Evolutionary conservation across 1,140 invertebrate species (phyloP).

Genomic region (Cyclargus thomasi): DNA sequence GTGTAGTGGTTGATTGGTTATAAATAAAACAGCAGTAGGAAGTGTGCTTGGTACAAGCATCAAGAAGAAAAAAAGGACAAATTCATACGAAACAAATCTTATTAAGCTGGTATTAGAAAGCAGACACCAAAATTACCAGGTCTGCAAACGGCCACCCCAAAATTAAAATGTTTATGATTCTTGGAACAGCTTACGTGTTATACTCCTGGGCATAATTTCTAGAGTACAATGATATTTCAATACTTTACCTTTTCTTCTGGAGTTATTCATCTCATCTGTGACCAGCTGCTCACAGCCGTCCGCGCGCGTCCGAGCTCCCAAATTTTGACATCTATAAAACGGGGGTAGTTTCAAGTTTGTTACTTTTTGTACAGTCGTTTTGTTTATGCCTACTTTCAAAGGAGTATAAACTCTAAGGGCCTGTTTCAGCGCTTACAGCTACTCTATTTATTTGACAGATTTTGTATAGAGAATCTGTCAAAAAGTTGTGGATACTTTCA

Average conservation of each 20-base stretch:
- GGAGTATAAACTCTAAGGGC: no score
- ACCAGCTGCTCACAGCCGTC: slow-evolving; percentile 52
- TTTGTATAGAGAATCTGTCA: no score
- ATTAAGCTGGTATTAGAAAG: neutral
- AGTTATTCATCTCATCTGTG: slow-evolving; percentile 33
- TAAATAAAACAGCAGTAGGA: no score
- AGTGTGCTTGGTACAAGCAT: neutral
- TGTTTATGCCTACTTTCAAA: no score
- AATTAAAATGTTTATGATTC: neutral
- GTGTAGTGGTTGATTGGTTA: no score
- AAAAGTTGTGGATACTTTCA: no score
- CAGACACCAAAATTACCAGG: neutral
- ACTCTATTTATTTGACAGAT: no score
- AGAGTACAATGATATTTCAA: slow-evolving; percentile 8
- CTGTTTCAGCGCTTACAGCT: no score
- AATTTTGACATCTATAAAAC: slow-evolving; percentile 42
- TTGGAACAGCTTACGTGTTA: neutral
- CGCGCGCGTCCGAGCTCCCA: slow-evolving; percentile 52
- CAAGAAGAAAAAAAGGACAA: neutral
- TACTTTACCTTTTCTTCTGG: slow-evolving; percentile 21
- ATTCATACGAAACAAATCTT: neutral
- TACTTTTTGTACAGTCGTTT: no score
- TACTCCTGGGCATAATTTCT: no score
- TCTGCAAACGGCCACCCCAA: no score
- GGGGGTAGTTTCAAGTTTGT: no score